Percentiles rank a stretch among this genome's conserved stretches.
These are phyloP conservation scores for Drosophila neotestacea DNA, from an alignment of 2,888 invertebrate species.

Conservation along the genomic window DNA sequence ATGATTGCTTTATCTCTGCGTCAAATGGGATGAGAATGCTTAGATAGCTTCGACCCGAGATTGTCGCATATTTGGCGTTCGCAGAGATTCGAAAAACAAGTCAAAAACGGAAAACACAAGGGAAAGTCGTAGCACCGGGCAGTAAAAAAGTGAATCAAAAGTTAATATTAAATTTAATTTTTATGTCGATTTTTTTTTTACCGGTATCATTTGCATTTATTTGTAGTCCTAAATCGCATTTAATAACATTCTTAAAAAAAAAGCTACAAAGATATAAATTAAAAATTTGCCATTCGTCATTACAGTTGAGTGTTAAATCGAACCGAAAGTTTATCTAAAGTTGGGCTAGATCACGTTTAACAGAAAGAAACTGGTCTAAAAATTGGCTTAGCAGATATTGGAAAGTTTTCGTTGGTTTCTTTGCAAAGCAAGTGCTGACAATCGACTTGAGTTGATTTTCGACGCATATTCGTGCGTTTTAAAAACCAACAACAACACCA, in stretches of 20 bases:
- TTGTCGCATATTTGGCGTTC: conserved; percentile 64
- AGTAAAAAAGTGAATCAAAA: conserved; percentile 33
- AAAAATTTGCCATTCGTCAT: conserved; percentile 25
- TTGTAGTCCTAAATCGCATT: conserved; percentile 22
- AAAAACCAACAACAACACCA: conserved; percentile 34
- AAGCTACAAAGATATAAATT: neutral
- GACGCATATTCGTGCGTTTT: conserved; percentile 74
- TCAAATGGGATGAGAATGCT: conserved; percentile 56
- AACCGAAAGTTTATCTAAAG: conserved; percentile 14
- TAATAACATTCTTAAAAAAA: conserved; percentile 21
- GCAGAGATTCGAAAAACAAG: conserved; percentile 21
- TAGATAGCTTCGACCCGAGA: conserved; percentile 61
- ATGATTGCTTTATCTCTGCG: conserved; percentile 67
- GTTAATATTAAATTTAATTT: conserved; percentile 43
- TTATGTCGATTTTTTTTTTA: neutral
- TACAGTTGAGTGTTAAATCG: conserved; percentile 40
- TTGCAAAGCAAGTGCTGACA: conserved; percentile 43
- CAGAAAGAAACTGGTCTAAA: conserved; percentile 47
- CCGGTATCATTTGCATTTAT: conserved; percentile 8
- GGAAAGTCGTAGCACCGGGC: conserved; percentile 31
- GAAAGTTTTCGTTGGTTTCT: conserved; percentile 61
- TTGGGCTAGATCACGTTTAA: conserved; percentile 6
- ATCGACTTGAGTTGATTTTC: conserved; percentile 36
- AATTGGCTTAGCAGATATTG: conserved; percentile 63
- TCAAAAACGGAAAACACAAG: conserved; percentile 22